Evolutionary conservation across 2,888 invertebrate genomes (phyloP), one percentile per base, ranked within the genome.

Genomic region (Pachliopta kotzebuea): DNA sequence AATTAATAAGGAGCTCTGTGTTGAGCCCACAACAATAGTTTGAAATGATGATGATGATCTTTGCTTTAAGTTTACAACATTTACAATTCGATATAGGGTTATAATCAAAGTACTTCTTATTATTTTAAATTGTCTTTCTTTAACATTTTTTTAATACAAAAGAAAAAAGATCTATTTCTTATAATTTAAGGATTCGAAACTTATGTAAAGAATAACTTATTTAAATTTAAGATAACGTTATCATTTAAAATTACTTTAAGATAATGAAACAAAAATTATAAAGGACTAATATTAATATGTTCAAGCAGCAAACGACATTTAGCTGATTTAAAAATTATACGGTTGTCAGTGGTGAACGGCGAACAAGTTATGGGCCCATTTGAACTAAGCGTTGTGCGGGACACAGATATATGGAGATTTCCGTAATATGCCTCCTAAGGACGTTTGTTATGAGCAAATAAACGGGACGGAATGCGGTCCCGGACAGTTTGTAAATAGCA

Each of bases 321-420:
- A 53, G 67, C 71, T 76, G 76, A 80, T 80, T 77, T 74, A 72
- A 71, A 65, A 78, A 80, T 79, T 80, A 80, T 79, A 70, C 77
- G 70, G 68, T 69, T 66, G 62, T 50, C 61, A 60, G 59, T 53
- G 54, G n/a, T 60, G 23, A 23, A 53, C 67, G 29, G 45, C 62
- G 62, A 56, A 63, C 62, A 66, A 67, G 60, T 70, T 66, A 69
- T 69, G 65, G 60, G 24, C 62, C 50, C 57, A 58, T 49, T 63
- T 54, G 21, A 63, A 54, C 53, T 61, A 49, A 61, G 61, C 42
- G 53, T 65, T 71, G 70, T 53, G 45, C 18, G 31, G 54, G 72
- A 71, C 72, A 71, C 57, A 70, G 72, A 72, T 67, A 57, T 68
- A 71, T 69, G 67, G 58, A 64, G 67, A 65, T 66, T 61, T 65